These are phyloP conservation scores for human (Homo sapiens) DNA, from an alignment of 2,113 vertebrate species.

Conservation along the genomic window DNA sequence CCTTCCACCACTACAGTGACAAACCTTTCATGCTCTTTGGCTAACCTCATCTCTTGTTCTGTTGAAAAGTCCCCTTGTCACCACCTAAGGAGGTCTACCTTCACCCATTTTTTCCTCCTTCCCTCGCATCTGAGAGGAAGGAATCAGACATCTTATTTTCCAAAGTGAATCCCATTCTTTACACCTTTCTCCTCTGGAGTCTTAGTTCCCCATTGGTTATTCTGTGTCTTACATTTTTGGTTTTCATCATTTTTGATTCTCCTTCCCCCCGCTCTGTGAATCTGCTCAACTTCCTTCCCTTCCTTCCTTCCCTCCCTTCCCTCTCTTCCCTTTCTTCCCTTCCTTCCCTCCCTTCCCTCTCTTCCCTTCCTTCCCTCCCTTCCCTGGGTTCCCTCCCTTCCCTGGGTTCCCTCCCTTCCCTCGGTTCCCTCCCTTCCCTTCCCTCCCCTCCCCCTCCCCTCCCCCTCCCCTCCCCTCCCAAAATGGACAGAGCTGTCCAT, in stretches of 20 bases:
- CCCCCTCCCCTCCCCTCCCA: accelerated
- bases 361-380: accelerated
- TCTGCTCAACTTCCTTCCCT: not conserved
- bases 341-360: accelerated
- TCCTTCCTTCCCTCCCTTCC: too few species aligned
- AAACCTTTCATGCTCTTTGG: not conserved
- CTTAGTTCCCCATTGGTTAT: not conserved
- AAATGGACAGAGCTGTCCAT: too few species aligned
- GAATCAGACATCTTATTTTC: not conserved
- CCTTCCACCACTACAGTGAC: not conserved
- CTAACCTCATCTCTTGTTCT: not conserved
- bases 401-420: too few species aligned
- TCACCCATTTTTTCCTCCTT: not conserved
- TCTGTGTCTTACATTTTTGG: not conserved
- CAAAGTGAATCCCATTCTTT: not conserved
- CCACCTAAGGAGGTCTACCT: not conserved
- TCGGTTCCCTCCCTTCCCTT: accelerated
- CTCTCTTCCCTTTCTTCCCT: too few species aligned
- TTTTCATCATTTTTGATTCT: not conserved
- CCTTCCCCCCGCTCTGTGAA: accelerated
- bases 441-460: accelerated
- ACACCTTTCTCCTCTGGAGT: not conserved
- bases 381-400: too few species aligned
- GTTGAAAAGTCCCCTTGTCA: not conserved
- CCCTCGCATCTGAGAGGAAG: not conserved